Evolutionary conservation across 2,113 vertebrate species (phyloP), one percentile per base, ranked within the genome.

Genomic region (Tachysurus vachellii): DNA sequence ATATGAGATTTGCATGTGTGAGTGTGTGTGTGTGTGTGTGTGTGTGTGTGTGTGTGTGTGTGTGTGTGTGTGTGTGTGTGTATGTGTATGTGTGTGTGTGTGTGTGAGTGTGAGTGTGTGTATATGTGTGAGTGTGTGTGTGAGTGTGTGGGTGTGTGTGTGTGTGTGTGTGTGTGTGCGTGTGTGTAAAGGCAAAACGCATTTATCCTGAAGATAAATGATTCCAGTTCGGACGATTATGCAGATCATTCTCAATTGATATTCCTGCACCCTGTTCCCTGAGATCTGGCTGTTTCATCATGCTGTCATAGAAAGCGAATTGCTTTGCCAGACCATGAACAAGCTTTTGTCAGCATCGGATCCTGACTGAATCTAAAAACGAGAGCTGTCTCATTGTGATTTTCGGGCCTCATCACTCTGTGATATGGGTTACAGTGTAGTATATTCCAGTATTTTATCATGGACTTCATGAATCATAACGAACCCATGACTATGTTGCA

Each of bases 121-220:
- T 36, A 2, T 36, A 2, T 36, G 36, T 36, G 36, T 36, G 36
- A 36, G 36, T 36, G 36, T 36, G 36, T 36, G 36, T 36, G 36
- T 1, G 36, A 1, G 36, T 36, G 36, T 2, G 36, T 36, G 36
- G 1, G 61, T 59, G 9, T 21, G n/a, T 36, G 62, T 28, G 2
- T 6, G 26, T 44, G 59, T 57, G 8, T 10, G 26, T 44, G 59
- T 50, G 56, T 50, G 31, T 50, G 53, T 26, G n/a, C 16, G 79
- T 59, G n/a, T 36, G 71, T 42, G 4, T 21, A 11, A n/a, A 83
- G 50, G 47, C 36, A 10, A 71, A 82, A 71, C 62, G 47, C 81
- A 73, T 90, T 90, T 88, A 75, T 90, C 85, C 77, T 28, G 87
- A 90, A 84, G 86, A 90, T 80, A 57, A 84, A 88, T 84, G 66